phyloP scores from a whole-genome alignment of 2,888 invertebrate genomes.

The Anticlea derivata region DNA sequence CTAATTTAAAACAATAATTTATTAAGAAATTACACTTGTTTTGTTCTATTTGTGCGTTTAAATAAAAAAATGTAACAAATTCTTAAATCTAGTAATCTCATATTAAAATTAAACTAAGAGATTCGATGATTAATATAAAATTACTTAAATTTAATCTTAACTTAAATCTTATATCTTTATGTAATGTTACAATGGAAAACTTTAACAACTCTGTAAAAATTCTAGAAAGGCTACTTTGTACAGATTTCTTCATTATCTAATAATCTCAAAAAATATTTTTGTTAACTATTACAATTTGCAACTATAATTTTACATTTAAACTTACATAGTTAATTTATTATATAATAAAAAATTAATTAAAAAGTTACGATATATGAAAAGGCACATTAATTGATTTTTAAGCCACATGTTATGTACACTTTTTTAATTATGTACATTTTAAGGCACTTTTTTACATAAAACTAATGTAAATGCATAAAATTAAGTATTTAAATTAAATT shows the following conservation, averaged over 20 bases:
- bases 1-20: conserved; percentile 76
- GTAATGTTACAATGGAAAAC: conserved; percentile 44
- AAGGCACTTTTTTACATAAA: conserved; percentile 44
- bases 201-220: conserved; percentile 72
- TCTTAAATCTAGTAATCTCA: conserved; percentile 77
- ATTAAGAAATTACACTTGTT: conserved; percentile 68
- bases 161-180: conserved; percentile 32
- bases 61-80: conserved; percentile 70
- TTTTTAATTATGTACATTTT: conserved; percentile 29
- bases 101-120: conserved; percentile 68
- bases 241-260: conserved; percentile 55
- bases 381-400: conserved; percentile 50
- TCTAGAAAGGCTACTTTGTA: conserved; percentile 69
- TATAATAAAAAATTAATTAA: conserved; percentile 31
- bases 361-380: conserved; percentile 42
- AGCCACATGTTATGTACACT: conserved; percentile 33
- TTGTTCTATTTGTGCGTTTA: conserved; percentile 71
- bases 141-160: conserved; percentile 37
- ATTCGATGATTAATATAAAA: conserved; percentile 60
- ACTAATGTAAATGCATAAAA: conserved; percentile 48
- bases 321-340: background rate
- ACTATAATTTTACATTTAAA: conserved; percentile 22
- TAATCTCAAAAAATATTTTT: conserved; percentile 67
- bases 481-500: conserved; percentile 32
- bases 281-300: conserved; percentile 33